Percentiles rank a stretch among this genome's conserved stretches.
phyloP scores from a whole-genome alignment of 1,140 invertebrate species.

The Dryas iulia region DNA sequence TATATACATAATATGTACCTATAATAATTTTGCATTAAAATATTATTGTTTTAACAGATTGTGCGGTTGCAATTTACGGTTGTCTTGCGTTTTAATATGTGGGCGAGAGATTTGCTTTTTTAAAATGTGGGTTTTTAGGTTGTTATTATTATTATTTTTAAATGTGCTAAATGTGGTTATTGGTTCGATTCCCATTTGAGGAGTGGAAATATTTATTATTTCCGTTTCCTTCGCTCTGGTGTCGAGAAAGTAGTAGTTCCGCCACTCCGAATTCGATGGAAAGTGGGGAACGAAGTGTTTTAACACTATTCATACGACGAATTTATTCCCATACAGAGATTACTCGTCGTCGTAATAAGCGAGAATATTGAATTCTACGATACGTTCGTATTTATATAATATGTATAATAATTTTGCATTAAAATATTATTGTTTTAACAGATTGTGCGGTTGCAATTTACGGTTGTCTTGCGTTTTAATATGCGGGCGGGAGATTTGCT shows the following conservation, averaged over 20 bases:
- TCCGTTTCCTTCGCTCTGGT: no score
- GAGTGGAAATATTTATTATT: no score
- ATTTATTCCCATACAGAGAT: conserved; percentile 31
- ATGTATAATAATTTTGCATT: conserved; percentile 24
- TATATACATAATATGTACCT: no score
- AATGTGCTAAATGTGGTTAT: no score
- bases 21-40: conserved; percentile 21
- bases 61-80: neutral
- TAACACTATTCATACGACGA: conserved; percentile 35
- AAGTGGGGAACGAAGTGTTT: no score
- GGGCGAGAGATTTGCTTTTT: no score
- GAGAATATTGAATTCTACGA: conserved; percentile 27
- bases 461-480: neutral
- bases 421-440: conserved; percentile 1
- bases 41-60: neutral
- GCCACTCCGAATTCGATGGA: no score
- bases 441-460: neutral
- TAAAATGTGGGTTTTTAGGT: no score
- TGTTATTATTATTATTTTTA: no score
- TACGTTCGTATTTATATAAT: conserved; percentile 17
- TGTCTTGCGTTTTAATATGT: neutral
- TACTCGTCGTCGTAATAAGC: conserved; percentile 23
- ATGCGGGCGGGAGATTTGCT: no score
- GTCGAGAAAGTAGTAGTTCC: no score
- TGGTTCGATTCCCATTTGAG: no score